Conservation (phyloP, 2,113 vertebrate genomes). For the Chascanopsetta lugubris region DNA sequence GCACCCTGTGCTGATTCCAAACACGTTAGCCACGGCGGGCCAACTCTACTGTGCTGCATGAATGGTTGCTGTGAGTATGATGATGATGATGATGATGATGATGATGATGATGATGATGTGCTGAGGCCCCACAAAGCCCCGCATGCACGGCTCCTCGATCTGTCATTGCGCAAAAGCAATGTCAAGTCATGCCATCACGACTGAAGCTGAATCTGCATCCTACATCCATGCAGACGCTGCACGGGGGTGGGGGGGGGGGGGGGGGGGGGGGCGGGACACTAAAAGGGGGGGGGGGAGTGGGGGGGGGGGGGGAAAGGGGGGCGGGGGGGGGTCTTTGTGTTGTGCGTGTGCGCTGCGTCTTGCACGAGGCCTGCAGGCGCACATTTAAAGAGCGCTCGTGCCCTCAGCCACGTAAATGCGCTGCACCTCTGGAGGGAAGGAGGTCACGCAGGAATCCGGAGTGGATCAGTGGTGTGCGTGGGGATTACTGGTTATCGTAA, state of each 20-base stretch:
- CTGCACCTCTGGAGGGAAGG: not conserved
- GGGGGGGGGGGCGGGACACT: no score
- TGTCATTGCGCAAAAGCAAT: conserved; percentile 29
- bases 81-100: no score
- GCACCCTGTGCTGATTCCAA: not conserved
- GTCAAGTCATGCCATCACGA: conserved; percentile 56
- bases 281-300: no score
- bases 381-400: no score
- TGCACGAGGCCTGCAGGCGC: no score
- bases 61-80: not conserved
- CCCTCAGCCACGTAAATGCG: conserved; percentile 45
- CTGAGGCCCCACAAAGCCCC: conserved; percentile 29
- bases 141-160: not conserved
- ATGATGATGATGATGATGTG: no score
- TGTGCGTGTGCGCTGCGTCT: no score
- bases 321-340: no score
- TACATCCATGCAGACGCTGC: conserved; percentile 64
- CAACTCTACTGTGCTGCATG: not conserved
- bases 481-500: no score
- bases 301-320: no score
- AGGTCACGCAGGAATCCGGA: not conserved
- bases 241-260: no score
- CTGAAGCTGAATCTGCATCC: conserved; percentile 57
- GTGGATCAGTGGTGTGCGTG: not conserved
- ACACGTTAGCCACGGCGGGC: not conserved